Evolutionary conservation across 1,140 invertebrate species (phyloP), one percentile per base, ranked within the genome.

Genomic region (Anagrus nilaparvatae): DNA sequence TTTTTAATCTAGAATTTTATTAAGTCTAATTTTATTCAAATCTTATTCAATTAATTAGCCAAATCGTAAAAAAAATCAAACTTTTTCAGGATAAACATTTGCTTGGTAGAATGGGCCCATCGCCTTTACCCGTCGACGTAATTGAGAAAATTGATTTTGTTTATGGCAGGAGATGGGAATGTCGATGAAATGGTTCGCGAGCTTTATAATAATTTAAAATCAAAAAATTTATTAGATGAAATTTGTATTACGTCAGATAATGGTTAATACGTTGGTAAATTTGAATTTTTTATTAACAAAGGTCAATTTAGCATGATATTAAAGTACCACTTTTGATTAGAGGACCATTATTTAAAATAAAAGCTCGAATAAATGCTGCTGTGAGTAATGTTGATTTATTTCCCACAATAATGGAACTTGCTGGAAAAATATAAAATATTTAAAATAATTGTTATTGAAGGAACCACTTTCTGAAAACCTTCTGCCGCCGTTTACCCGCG

Each of bases 241-340:
- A 92, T 88, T 4, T 89, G 82, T 54, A 57, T 92, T 51, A 83
- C 86, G 1, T 90, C 87, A 0, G 88, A 94, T 59, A 90, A 92
- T 69, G 88, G 88, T 34, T 93, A 81, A 65, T 88, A 93, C 68
- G 68, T 91, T 53, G 87, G 85, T 80, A 67, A 44, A 17, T 32
- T 9, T n/a, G n/a, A n/a, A n/a, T n/a, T n/a, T n/a, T n/a, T n/a
- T n/a, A n/a, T n/a, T n/a, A n/a, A n/a, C 52, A 10, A 50, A 83
- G 86, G 87, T 31, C 87, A 92, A 67, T 90, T 89, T 62, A 78
- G 81, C 17, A 73, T 89, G 65, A 94, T 56, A 84, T 90, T 23
- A 72, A 75, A 52, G 77, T 93, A 1, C 89, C 90, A 5, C 63
- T 94, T 10, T 51, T 91, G 19, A 76, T 93, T 4, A 66, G 78